These are phyloP conservation scores for Asarcornis scutulata DNA, from an alignment of 2,113 vertebrate genomes.

Conservation along the genomic window DNA sequence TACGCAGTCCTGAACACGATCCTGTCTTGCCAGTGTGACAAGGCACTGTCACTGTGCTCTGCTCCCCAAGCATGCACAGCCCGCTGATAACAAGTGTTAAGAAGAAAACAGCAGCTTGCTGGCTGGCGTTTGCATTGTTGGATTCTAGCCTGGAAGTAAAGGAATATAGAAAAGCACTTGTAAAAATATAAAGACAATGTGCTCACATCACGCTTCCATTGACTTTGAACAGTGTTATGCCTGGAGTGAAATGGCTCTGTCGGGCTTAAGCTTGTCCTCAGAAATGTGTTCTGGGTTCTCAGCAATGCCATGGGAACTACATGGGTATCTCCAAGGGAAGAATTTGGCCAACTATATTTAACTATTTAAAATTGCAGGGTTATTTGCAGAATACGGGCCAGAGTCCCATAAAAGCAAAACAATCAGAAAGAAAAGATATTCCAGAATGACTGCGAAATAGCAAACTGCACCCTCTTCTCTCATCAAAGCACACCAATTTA, in stretches of 20 bases:
- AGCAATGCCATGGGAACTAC: conserved; percentile 32
- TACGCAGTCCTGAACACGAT: neutral
- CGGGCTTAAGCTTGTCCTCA: conserved; percentile 45
- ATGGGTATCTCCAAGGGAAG: conserved; percentile 4
- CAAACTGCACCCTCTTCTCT: conserved; percentile 50
- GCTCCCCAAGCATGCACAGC: neutral
- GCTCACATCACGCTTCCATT: conserved; percentile 57
- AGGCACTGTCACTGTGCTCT: neutral
- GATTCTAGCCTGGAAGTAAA: conserved; percentile 51
- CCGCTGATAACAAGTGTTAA: neutral
- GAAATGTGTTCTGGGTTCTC: neutral
- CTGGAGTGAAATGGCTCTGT: conserved; percentile 48
- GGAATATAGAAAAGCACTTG: conserved; percentile 54
- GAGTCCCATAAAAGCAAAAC: conserved; percentile 56
- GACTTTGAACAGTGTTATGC: conserved; percentile 58
- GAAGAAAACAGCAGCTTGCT: conserved; percentile 7
- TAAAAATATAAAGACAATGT: conserved; percentile 35
- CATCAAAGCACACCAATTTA: conserved; percentile 42
- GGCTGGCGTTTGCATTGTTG: neutral
- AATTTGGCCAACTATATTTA: conserved; percentile 44
- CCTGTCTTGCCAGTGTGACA: neutral
- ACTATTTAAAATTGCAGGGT: conserved; percentile 50
- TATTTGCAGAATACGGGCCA: conserved; percentile 32
- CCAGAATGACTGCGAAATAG: conserved; percentile 35
- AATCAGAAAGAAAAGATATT: conserved; percentile 56